phyloP scores from a whole-genome alignment of 2,888 invertebrate species.

The Lathronympha strigana region DNA sequence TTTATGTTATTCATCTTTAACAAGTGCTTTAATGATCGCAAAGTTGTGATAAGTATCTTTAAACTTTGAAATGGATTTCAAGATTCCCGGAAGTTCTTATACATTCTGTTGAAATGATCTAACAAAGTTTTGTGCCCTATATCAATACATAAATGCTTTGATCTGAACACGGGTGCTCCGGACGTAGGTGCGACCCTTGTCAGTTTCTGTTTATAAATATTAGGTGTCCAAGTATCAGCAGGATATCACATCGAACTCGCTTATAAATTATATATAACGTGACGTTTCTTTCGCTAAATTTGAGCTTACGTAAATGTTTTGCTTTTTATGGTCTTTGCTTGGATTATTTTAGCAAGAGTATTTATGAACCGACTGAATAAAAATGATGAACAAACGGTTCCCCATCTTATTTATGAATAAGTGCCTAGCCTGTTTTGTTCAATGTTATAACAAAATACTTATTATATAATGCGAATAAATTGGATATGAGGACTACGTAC shows the following conservation, averaged over 20 bases:
- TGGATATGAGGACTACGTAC: no score
- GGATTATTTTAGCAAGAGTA: neutral
- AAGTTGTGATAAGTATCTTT: constrained; percentile 20
- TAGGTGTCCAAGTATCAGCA: constrained; percentile 39
- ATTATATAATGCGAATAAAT: no score
- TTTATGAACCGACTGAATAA: neutral
- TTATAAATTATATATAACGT: constrained; percentile 39
- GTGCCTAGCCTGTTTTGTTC: neutral
- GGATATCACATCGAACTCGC: constrained; percentile 37
- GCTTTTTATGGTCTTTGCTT: constrained; percentile 13
- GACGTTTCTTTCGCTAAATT: constrained; percentile 29
- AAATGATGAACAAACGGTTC: neutral
- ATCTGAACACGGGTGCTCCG: constrained; percentile 60
- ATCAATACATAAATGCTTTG: constrained; percentile 49
- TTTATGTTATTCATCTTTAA: constrained; percentile 35
- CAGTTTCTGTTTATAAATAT: constrained; percentile 63
- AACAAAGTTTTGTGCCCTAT: constrained; percentile 18
- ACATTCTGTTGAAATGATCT: constrained; percentile 4
- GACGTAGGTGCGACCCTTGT: constrained; percentile 70
- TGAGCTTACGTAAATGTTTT: constrained; percentile 1
- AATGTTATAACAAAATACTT: no score
- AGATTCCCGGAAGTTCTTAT: neutral
- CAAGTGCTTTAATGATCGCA: constrained; percentile 34
- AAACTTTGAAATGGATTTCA: neutral
- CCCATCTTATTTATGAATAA: neutral